These are phyloP conservation scores for Agonopterix subpropinquella DNA, from an alignment of 2,888 invertebrate species.

Conservation along the genomic window DNA sequence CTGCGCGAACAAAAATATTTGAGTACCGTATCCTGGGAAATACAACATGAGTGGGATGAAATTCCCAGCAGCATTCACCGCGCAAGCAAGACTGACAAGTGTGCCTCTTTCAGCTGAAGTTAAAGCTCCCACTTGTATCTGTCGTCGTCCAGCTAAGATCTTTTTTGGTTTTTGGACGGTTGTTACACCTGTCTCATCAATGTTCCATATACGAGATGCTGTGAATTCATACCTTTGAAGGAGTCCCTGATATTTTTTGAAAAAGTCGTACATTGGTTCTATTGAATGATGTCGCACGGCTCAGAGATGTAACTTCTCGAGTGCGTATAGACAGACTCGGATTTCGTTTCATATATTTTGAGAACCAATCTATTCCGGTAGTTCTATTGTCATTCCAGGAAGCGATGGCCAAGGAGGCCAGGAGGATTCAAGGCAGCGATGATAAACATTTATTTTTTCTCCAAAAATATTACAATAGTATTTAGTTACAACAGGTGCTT, in stretches of 20 bases:
- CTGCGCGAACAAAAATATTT: constrained; percentile 18
- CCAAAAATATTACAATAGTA: too few relatives aligned
- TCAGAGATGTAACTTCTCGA: constrained; percentile 11
- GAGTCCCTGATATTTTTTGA: constrained; percentile 8
- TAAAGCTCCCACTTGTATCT: constrained; percentile 19
- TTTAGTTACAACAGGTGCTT: too few relatives aligned
- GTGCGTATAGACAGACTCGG: constrained; percentile 6
- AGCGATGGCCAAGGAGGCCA: too few relatives aligned
- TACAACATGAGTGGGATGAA: constrained; percentile 13
- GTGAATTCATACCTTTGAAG: constrained; percentile 11
- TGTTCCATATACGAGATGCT: constrained; percentile 17
- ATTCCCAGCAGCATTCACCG: constrained; percentile 12
- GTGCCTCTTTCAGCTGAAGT: constrained; percentile 21
- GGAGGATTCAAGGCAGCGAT: too few relatives aligned
- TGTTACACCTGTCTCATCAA: constrained; percentile 19
- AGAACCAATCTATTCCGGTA: constrained; percentile 5
- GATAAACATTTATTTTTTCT: too few relatives aligned
- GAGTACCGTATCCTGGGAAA: constrained; percentile 23
- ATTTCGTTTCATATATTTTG: constrained; percentile 7
- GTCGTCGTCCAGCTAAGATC: constrained; percentile 19
- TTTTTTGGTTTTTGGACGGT: constrained; percentile 15
- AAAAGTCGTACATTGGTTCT: constrained; percentile 12
- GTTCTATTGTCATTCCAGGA: constrained; percentile 7
- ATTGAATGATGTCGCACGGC: constrained; percentile 13
- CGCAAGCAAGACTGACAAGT: constrained; percentile 11